Evolutionary conservation across 2,797 vertebrate species (phyloP).

Genomic region (Rhinella marina): DNA sequence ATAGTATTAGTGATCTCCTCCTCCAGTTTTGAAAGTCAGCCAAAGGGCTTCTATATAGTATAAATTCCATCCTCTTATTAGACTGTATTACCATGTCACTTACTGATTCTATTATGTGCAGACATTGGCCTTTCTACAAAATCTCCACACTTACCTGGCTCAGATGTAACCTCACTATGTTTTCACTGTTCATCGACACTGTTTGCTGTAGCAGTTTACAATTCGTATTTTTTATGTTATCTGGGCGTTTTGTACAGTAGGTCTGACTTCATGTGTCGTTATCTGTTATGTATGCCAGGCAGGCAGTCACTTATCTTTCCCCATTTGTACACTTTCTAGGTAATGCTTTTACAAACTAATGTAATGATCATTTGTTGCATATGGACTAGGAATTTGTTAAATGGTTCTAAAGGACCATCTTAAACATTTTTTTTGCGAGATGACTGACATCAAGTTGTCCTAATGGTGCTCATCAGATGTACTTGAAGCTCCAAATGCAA

Average conservation of each 20-base stretch:
- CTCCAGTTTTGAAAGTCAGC: constrained; percentile 24
- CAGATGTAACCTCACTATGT: neutral
- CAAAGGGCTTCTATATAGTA: constrained; percentile 8
- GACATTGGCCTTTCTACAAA: neutral
- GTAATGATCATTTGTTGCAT: neutral
- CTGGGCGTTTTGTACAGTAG: neutral
- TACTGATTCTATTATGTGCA: neutral
- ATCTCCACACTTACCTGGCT: neutral
- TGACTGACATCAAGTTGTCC: neutral
- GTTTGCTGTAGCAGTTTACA: neutral
- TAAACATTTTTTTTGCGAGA: too few species aligned
- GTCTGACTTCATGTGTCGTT: constrained; percentile 1
- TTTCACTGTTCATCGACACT: too few species aligned
- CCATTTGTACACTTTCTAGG: constrained; percentile 10
- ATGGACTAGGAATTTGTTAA: neutral
- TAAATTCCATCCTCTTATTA: constrained; percentile 6
- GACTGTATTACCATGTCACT: constrained; percentile 12
- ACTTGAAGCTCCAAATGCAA: too few species aligned
- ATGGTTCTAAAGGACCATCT: neutral
- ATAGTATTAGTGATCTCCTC: neutral
- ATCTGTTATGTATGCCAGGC: constrained; percentile 6
- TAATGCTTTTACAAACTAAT: neutral
- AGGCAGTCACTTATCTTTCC: constrained; percentile 13
- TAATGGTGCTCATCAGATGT: too few species aligned
- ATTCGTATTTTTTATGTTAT: neutral